Evolutionary conservation across 2,888 invertebrate genomes (phyloP).

Genomic region (Microctonus hyperodae): DNA sequence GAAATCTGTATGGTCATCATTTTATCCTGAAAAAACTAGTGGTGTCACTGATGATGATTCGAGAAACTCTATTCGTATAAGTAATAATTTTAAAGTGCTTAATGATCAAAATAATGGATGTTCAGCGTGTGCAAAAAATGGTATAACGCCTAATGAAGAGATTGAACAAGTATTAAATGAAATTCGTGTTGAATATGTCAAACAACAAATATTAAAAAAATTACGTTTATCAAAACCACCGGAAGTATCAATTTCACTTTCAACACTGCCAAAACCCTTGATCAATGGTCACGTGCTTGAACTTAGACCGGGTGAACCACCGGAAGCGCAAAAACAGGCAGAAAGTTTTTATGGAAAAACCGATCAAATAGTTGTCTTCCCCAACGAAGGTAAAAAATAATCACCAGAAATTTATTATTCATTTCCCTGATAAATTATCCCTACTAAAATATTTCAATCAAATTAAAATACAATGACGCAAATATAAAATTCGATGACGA

Average conservation of each 20-base stretch:
- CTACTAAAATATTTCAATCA: too few relatives aligned
- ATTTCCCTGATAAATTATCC: too few relatives aligned
- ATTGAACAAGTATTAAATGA: slow-evolving; percentile 66
- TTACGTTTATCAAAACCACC: slow-evolving; percentile 79
- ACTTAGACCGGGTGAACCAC: slow-evolving; percentile 65
- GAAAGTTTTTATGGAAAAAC: slow-evolving; percentile 87
- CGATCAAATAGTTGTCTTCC: slow-evolving; percentile 83
- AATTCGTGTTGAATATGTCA: slow-evolving; percentile 80
- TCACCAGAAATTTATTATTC: too few relatives aligned
- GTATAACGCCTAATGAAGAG: slow-evolving; percentile 48
- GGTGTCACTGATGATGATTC: neutral
- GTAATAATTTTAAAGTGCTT: slow-evolving; percentile 17
- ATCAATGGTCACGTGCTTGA: slow-evolving; percentile 75
- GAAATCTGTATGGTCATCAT: slow-evolving; percentile 51
- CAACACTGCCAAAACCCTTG: slow-evolving; percentile 77
- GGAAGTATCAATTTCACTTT: slow-evolving; percentile 68
- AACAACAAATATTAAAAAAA: slow-evolving; percentile 84
- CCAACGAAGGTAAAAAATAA: slow-evolving; percentile 72
- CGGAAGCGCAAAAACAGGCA: slow-evolving; percentile 68
- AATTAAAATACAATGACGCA: too few relatives aligned
- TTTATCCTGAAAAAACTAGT: slow-evolving; percentile 44
- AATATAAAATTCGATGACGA: too few relatives aligned
- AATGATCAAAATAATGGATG: slow-evolving; percentile 41
- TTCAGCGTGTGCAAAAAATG: slow-evolving; percentile 50
- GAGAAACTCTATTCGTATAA: neutral